These are phyloP conservation scores for Xylota sylvarum DNA, from an alignment of 2,888 invertebrate genomes.

Conservation along the genomic window DNA sequence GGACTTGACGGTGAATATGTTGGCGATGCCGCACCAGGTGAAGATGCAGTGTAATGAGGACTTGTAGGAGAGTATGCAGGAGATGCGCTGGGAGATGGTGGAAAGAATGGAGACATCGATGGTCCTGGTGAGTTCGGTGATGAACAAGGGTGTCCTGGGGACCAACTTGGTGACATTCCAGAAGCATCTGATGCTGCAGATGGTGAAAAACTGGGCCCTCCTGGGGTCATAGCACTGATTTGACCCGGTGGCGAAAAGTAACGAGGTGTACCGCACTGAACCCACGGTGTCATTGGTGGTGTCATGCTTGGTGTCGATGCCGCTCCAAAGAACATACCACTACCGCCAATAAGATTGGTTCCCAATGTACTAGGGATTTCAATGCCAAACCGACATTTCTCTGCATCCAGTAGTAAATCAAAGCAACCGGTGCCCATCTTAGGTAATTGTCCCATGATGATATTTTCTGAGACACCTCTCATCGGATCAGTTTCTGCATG, in stretches of 20 bases:
- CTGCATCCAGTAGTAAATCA: conserved; percentile 97
- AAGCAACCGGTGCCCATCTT: conserved; percentile 98
- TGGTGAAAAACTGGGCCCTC: conserved; percentile 98
- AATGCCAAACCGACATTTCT: conserved; percentile 99
- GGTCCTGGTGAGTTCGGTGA: conserved; percentile 94
- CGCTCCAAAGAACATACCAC: conserved; percentile 89
- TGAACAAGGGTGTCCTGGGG: conserved; percentile 91
- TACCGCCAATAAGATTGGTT: conserved; percentile 87
- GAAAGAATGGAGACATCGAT: conserved; percentile 91
- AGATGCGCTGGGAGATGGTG: conserved; percentile 87
- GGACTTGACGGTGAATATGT: conserved; percentile 93
- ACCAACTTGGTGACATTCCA: conserved; percentile 95
- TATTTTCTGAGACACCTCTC: conserved; percentile 99
- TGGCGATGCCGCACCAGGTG: conserved; percentile 89
- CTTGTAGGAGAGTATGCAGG: conserved; percentile 89
- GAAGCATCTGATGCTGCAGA: conserved; percentile 96
- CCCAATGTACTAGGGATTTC: conserved; percentile 94
- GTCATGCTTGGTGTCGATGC: conserved; percentile 95
- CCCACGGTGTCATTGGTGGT: conserved; percentile 97
- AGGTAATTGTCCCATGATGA: conserved; percentile 99
- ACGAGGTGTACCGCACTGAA: conserved; percentile 91
- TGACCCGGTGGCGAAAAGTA: conserved; percentile 91
- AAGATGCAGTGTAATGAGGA: conserved; percentile 89
- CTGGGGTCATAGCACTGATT: conserved; percentile 98
- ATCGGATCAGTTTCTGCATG: conserved; percentile 99